Base-by-base conservation (phyloP, 2,797 vertebrate species). In the Rhodeus uyekii region DNA sequence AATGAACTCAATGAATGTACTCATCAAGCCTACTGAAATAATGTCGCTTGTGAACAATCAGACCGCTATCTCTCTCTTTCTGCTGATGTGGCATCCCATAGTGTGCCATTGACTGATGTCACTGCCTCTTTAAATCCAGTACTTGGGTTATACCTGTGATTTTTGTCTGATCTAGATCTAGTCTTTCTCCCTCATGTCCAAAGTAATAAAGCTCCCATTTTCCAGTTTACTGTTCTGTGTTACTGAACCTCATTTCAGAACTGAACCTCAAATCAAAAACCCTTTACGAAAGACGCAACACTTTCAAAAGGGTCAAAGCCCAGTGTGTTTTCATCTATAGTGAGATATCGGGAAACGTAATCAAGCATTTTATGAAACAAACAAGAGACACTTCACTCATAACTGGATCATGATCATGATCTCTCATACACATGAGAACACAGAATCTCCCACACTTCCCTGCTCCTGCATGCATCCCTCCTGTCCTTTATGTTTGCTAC, bases 221-320 rank as follows among this genome's bases (percentile, higher is more conserved):
- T 84, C 44, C 85, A 86, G 61, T 76, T 18, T 85, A 46, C 36
- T 81, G 81, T 87, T 87, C 76, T 86, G 82, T 90, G 87, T 81
- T 84, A 67, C 73, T 91, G 71, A 89, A 82, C 68, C 82, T 89
- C 14, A 68, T 83, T 86, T 89, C n/a, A n/a, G n/a, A n/a, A n/a
- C n/a, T n/a, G n/a, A n/a, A n/a, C n/a, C n/a, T n/a, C n/a, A 32
- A 29, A 50, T 32, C 34, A 34, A 53, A 68, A 65, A 85, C 29
- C 67, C 18, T 85, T 13, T 76, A 36, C 46, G 38, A 81, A 76
- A 82, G 65, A 79, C 80, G 60, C 46, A 39, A 67, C 65, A 72
- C 55, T 48, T 80, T 34, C 19, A 13, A 68, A 46, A 60, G 38
- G 32, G 68, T 64, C 32, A 46, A 69, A 34, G n/a, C 29, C 53